Evolutionary conservation across 2,113 vertebrate genomes (phyloP).

Genomic region (Cyprinus carpio): DNA sequence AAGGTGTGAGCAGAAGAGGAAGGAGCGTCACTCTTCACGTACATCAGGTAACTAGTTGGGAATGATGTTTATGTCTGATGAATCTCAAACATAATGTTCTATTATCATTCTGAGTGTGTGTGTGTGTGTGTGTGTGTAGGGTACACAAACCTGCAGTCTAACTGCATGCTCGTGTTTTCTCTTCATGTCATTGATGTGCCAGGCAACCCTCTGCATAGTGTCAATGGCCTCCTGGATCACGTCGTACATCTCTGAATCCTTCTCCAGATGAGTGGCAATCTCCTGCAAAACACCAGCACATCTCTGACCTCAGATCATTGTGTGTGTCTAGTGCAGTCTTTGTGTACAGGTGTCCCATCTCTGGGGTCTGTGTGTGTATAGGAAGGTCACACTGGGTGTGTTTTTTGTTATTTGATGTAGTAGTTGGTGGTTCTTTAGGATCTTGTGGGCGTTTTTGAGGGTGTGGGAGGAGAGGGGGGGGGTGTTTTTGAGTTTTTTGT

Average conservation of each 20-base stretch:
- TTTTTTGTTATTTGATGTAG: slow-evolving; percentile 82
- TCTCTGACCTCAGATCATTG: not conserved
- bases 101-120: not conserved
- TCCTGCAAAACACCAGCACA: slow-evolving; percentile 76
- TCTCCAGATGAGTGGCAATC: slow-evolving; percentile 96
- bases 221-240: slow-evolving; percentile 95
- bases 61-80: not conserved
- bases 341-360: not conserved
- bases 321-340: slow-evolving; percentile 27
- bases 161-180: slow-evolving; percentile 94
- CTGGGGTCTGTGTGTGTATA: not conserved
- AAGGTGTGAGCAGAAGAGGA: not conserved
- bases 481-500: slow-evolving; percentile 91
- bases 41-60: not conserved
- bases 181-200: slow-evolving; percentile 99
- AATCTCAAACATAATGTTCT: slow-evolving; percentile 8
- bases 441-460: slow-evolving; percentile 96
- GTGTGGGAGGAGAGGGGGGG: slow-evolving; percentile 93
- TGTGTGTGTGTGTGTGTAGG: slow-evolving; percentile 29
- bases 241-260: slow-evolving; percentile 91
- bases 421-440: slow-evolving; percentile 98
- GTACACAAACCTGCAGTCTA: slow-evolving; percentile 83
- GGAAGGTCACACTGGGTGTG: not conserved
- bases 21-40: not conserved
- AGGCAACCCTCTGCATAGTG: slow-evolving; percentile 98